Evolutionary conservation across 2,113 vertebrate genomes (phyloP).

Genomic region (Calyptomena viridis): DNA sequence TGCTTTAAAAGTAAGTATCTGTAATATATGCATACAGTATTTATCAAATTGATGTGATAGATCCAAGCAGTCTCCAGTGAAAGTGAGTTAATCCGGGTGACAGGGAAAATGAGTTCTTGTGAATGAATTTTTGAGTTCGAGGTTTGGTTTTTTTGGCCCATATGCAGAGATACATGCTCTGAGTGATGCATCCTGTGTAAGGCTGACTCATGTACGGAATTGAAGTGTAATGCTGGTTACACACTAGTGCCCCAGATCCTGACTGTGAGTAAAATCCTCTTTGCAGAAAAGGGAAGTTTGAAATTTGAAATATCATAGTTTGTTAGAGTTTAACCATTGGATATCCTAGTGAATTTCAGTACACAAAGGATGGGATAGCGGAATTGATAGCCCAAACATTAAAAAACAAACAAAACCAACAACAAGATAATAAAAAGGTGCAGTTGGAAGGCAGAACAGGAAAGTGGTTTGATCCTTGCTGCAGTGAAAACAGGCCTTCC

Average conservation of each 20-base stretch:
- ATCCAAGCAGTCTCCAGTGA: background rate
- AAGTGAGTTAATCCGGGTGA: background rate
- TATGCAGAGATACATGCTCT: accelerated
- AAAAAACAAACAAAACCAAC: background rate
- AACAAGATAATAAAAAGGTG: background rate
- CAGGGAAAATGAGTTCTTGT: background rate
- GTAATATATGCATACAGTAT: background rate
- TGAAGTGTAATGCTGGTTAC: background rate
- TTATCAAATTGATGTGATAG: background rate
- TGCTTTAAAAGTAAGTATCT: background rate
- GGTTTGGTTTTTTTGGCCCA: background rate
- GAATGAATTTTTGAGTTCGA: background rate
- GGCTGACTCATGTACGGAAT: background rate
- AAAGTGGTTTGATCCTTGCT: background rate
- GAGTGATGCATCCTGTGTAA: background rate
- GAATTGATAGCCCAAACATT: background rate
- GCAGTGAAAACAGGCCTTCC: background rate
- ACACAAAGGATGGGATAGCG: background rate
- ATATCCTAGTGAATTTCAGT: background rate
- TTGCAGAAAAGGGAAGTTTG: background rate
- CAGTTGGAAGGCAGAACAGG: background rate
- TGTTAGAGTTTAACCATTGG: background rate
- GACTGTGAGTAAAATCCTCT: background rate
- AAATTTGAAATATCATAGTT: background rate
- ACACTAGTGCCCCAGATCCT: background rate